phyloP scores from a whole-genome alignment of 1,140 invertebrate species.

The Hylaeus volcanicus region DNA sequence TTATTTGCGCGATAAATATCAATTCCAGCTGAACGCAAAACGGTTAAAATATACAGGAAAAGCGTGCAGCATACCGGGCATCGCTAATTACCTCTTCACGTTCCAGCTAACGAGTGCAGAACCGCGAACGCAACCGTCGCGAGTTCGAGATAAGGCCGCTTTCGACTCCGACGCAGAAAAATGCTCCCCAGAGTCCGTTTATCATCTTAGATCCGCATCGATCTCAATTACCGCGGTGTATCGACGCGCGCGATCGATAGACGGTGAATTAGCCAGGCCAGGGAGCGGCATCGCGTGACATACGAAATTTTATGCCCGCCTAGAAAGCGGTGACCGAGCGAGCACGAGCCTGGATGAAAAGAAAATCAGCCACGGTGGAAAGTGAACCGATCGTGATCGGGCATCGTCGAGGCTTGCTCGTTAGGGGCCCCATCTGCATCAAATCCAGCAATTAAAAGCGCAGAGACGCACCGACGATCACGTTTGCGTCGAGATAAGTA shows the following conservation, averaged over 20 bases:
- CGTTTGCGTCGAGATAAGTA: constrained; percentile 24
- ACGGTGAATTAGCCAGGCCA: background rate
- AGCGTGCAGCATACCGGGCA: background rate
- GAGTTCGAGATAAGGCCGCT: background rate
- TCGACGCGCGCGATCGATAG: background rate
- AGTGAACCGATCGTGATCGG: constrained; percentile 9
- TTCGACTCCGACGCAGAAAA: background rate
- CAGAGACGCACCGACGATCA: background rate
- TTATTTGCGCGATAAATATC: too few relatives aligned
- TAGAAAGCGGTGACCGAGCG: background rate
- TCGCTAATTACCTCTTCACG: background rate
- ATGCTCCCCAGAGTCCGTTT: background rate
- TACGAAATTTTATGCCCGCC: background rate
- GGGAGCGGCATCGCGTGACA: constrained; percentile 14
- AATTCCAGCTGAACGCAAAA: background rate
- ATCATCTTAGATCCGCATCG: background rate
- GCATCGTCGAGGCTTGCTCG: constrained; percentile 1
- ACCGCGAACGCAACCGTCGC: background rate
- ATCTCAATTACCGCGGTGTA: background rate
- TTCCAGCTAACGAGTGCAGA: background rate
- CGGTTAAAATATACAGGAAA: background rate
- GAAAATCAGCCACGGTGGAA: background rate
- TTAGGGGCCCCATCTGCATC: constrained; percentile 30
- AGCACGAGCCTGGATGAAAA: background rate
- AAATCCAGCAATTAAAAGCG: constrained; percentile 39